These are phyloP conservation scores for Hydrochoerus hydrochaeris DNA, from an alignment of 2,113 vertebrate species.

Conservation along the genomic window DNA sequence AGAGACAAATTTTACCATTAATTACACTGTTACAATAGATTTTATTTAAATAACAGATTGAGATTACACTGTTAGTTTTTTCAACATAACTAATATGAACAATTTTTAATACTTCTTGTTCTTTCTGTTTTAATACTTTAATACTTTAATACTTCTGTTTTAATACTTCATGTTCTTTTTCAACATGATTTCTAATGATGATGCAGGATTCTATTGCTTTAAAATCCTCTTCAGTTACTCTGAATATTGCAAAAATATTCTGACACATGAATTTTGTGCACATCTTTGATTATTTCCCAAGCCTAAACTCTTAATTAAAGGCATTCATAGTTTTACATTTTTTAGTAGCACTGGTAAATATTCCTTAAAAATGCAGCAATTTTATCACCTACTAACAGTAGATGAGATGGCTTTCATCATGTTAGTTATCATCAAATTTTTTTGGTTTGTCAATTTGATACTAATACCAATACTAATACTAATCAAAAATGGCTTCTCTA, in stretches of 20 bases:
- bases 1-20: background rate
- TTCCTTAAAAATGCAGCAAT: background rate
- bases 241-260: background rate
- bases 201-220: background rate
- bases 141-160: no score
- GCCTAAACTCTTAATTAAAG: background rate
- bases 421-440: background rate
- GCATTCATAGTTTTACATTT: background rate
- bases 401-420: background rate
- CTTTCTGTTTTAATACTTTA: no score
- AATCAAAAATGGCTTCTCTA: background rate
- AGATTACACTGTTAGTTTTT: background rate
- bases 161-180: background rate
- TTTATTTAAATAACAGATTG: conserved; percentile 27
- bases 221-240: background rate
- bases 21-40: background rate
- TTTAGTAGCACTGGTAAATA: background rate
- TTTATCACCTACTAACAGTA: background rate
- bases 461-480: no score
- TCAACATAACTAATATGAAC: background rate
- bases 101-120: background rate
- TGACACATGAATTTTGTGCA: background rate
- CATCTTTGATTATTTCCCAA: background rate
- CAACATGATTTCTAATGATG: background rate
- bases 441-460: background rate